Conservation (phyloP, 2,888 invertebrate genomes). For the Campaea margaritaria region DNA sequence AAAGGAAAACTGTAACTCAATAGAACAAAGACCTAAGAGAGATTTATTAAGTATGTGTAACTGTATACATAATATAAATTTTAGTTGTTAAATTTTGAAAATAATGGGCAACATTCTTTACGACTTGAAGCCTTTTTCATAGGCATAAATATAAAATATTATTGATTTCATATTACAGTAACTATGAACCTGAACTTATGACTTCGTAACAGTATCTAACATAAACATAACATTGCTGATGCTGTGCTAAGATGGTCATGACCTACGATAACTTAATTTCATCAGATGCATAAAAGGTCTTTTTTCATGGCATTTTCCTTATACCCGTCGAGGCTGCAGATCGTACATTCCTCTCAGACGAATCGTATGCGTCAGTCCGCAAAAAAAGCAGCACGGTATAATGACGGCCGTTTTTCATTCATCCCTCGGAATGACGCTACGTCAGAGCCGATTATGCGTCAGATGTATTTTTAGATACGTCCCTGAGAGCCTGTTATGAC, state of each 20-base stretch:
- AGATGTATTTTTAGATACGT: slow-evolving; percentile 53
- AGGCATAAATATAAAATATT: no score
- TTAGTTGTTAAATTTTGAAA: no score
- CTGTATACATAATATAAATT: no score
- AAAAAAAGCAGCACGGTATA: slow-evolving; percentile 40
- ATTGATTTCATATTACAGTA: background rate
- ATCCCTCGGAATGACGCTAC: slow-evolving; percentile 57
- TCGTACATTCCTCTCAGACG: slow-evolving; percentile 24
- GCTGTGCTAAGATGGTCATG: slow-evolving; percentile 27
- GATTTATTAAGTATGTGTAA: no score
- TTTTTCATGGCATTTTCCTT: slow-evolving; percentile 38
- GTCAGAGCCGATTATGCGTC: slow-evolving; percentile 63
- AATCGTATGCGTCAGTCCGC: slow-evolving; percentile 25
- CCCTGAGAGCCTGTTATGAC: slow-evolving; percentile 28
- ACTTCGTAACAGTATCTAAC: slow-evolving; percentile 9
- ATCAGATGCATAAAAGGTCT: slow-evolving; percentile 34
- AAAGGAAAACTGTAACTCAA: no score
- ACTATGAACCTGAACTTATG: slow-evolving; percentile 8
- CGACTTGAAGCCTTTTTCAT: no score
- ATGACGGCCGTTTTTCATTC: slow-evolving; percentile 60
- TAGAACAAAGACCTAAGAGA: no score
- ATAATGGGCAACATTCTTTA: no score
- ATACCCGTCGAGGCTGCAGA: slow-evolving; percentile 18
- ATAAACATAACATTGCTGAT: slow-evolving; percentile 17
- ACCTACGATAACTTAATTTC: slow-evolving; percentile 39